Evolutionary conservation across 2,113 vertebrate genomes (phyloP).

Genomic region (Microcebus lehilahytsara): DNA sequence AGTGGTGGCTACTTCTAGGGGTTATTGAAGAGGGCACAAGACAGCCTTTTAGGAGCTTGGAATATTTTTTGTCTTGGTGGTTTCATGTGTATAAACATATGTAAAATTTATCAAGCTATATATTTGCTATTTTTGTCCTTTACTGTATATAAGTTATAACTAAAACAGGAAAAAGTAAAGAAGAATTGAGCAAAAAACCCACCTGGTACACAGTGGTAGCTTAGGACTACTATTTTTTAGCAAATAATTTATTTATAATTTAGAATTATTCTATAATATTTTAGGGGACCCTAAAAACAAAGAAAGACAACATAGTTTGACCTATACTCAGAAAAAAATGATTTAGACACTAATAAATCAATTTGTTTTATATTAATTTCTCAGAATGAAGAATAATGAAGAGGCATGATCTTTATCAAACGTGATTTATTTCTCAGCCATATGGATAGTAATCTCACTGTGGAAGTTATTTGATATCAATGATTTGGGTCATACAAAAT

Average conservation of each 20-base stretch:
- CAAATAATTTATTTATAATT: not conserved
- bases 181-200: not conserved
- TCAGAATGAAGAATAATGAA: not conserved
- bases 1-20: not conserved
- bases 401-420: not conserved
- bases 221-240: constrained; percentile 33
- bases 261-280: constrained; percentile 6
- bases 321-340: not conserved
- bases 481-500: constrained; percentile 67
- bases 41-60: not conserved
- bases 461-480: constrained; percentile 6
- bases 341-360: not conserved
- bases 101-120: not conserved
- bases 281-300: not conserved
- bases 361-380: not conserved
- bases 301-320: not conserved
- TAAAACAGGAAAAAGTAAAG: not conserved
- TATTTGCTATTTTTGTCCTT: not conserved
- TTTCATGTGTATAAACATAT: not conserved
- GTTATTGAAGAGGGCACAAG: not conserved
- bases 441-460: constrained; percentile 20
- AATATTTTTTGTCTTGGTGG: not conserved
- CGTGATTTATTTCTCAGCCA: not conserved
- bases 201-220: not conserved
- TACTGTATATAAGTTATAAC: not conserved